Percentiles rank a stretch among this genome's conserved stretches.
Evolutionary conservation across 92 coral and sea anemone genomes (phyloP).

Genomic region (Porites rus): DNA sequence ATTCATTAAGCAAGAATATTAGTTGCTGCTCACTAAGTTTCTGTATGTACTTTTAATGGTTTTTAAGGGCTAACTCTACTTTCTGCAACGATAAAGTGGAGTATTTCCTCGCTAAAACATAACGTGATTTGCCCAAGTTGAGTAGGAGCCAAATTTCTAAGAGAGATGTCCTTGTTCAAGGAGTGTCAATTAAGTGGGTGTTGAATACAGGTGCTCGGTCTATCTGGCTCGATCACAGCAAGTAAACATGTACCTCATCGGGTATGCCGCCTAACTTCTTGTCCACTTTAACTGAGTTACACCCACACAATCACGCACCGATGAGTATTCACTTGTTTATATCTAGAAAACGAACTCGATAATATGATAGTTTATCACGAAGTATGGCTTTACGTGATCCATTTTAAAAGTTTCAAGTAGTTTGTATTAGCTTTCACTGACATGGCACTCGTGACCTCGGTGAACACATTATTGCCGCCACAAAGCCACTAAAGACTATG

Average conservation of each 20-base stretch:
- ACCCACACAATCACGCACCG: not conserved
- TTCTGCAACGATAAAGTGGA: too few relatives aligned
- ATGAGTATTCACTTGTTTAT: not conserved
- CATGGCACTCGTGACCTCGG: not conserved
- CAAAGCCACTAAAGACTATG: too few relatives aligned
- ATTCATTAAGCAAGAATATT: too few relatives aligned
- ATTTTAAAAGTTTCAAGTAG: not conserved
- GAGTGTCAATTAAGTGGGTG: not conserved
- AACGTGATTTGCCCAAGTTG: not conserved
- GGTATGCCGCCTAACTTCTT: not conserved
- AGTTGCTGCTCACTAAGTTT: too few relatives aligned
- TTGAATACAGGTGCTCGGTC: not conserved
- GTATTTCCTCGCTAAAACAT: too few relatives aligned
- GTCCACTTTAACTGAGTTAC: too few relatives aligned
- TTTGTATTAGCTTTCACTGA: conserved; percentile 8
- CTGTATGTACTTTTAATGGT: too few relatives aligned
- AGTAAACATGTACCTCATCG: not conserved
- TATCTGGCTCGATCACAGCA: not conserved
- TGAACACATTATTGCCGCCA: not conserved
- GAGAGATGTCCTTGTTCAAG: not conserved
- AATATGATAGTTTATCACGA: too few relatives aligned
- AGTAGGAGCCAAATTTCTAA: not conserved
- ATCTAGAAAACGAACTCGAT: not conserved
- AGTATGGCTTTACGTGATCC: not conserved
- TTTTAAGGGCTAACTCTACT: too few relatives aligned